Evolutionary conservation across 2,888 invertebrate genomes (phyloP).

Genomic region (Leptopilina syphax): DNA sequence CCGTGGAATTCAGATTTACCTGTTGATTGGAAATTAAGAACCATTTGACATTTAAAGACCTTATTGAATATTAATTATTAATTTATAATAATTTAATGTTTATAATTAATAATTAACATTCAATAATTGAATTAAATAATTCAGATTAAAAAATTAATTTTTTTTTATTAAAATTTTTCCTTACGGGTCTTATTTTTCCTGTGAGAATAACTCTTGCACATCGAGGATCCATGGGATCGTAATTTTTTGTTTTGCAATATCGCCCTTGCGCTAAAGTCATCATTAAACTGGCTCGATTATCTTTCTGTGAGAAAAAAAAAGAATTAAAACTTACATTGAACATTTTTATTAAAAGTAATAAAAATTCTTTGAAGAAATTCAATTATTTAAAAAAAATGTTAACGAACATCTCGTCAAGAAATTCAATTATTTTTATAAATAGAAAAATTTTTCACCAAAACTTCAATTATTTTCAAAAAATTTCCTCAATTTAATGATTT

Average conservation of each 20-base stretch:
- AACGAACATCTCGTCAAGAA: too few species aligned
- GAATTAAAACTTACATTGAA: background rate
- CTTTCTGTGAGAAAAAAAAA: conserved; percentile 76
- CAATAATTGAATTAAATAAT: too few species aligned
- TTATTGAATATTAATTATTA: background rate
- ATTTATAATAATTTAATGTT: background rate
- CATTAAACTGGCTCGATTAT: conserved; percentile 83
- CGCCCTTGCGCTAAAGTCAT: conserved; percentile 84
- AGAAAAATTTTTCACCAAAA: too few species aligned
- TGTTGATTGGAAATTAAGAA: conserved; percentile 65
- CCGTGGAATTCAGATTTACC: conserved; percentile 79
- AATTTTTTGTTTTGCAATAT: conserved; percentile 81
- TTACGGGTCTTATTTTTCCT: conserved; percentile 83
- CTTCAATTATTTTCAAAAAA: too few species aligned
- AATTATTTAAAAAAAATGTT: too few species aligned
- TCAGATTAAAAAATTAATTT: too few species aligned
- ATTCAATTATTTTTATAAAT: too few species aligned
- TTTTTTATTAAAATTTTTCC: conserved; percentile 43
- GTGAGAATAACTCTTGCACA: conserved; percentile 86
- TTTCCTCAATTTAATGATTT: too few species aligned
- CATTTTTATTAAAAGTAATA: too few species aligned
- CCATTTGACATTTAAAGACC: too few species aligned
- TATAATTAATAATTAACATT: too few species aligned
- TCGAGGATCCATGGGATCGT: conserved; percentile 87
- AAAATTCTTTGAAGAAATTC: too few species aligned